Evolutionary conservation across 2,888 invertebrate species (phyloP), one percentile per base, ranked within the genome.

Genomic region (Kryphioiulus occultus): DNA sequence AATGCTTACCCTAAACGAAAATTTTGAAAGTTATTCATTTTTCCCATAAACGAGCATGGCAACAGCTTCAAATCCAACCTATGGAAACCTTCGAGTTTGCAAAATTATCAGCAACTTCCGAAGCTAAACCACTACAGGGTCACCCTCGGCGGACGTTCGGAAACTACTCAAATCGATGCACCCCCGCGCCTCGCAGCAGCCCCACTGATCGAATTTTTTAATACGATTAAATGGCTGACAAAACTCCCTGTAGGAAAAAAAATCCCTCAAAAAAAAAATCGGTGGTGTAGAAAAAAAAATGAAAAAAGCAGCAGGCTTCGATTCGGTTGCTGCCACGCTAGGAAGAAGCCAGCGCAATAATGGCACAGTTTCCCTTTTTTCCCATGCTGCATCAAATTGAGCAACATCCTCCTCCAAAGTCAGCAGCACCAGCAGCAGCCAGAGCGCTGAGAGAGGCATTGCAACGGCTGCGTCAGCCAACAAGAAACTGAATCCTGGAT

Each of bases 171-270:
- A 68, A 68, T 68, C 78, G 30, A 78, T 78, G 22, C 26, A 30
- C 30, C 78, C 68, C 68, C 68, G 26, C 68, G 0, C 7, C 78
- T 78, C 78, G 26, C 17, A 85, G 3, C 35, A 39, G 26, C 68
- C 2, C 12, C 26, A 35, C 15, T 85, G 85, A 85, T 85, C 85
- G 85, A 85, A 85, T 35, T 78, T 84, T 85, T 39, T 85, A 85
- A 85, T 85, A 85, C 85, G 85, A 85, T 85, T 85, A 85, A 85
- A 85, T 12, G 26, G 22, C 39, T 42, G 85, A 9, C n/a, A 84
- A 44, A 42, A 22, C 39, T 39, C 85, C 85, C 26, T 19, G 42
- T 32, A 85, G 85, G 39, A 44, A 22, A 39, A 85, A 85, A 44
- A 85, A 85, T 22, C 4, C 22, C 9, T 30, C 30, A 0, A 26